Evolutionary conservation across 2,797 vertebrate genomes (phyloP).

Genomic region (Xenops minutus): DNA sequence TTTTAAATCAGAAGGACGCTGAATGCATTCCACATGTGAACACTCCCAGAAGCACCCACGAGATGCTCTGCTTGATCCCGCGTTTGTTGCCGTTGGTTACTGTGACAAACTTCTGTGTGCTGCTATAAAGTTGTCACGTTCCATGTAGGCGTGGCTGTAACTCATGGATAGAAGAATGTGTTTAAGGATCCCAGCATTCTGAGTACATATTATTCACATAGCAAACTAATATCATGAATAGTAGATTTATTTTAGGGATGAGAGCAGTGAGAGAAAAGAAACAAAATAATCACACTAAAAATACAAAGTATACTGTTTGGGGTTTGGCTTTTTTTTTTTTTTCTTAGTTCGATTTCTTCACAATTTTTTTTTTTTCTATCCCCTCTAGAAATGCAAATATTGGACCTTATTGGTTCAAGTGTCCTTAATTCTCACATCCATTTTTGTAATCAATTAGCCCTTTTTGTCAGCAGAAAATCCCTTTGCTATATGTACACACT

Average conservation of each 20-base stretch:
- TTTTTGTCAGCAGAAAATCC: background rate
- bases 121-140: background rate
- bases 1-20: background rate
- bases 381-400: background rate
- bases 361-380: background rate
- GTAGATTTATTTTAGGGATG: background rate
- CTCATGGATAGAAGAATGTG: background rate
- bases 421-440: background rate
- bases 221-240: background rate
- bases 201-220: background rate
- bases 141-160: background rate
- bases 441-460: background rate
- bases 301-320: background rate
- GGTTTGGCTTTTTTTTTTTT: background rate
- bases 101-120: background rate
- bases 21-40: background rate
- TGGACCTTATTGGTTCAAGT: background rate
- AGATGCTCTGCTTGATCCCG: background rate
- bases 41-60: background rate
- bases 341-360: background rate
- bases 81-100: background rate
- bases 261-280: background rate
- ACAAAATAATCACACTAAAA: background rate
- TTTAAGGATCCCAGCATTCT: background rate
- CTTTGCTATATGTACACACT: background rate